phyloP scores from a whole-genome alignment of 2,888 invertebrate species.

The Pheosia tremula region DNA sequence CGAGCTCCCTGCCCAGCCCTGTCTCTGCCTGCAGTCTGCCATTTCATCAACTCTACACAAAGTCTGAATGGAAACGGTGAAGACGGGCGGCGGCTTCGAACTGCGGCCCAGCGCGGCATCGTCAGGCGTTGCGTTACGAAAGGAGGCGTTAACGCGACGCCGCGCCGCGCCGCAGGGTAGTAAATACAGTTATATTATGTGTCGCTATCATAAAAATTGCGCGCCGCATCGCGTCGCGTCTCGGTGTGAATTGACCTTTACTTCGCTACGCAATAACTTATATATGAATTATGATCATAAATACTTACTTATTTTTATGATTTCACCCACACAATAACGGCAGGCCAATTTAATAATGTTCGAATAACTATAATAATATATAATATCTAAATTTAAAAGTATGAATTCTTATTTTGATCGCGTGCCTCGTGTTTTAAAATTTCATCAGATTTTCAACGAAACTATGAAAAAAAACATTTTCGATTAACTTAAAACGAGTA shows the following conservation, averaged over 20 bases:
- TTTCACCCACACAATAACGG: neutral
- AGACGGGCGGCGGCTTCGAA: too few species aligned
- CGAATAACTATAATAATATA: neutral
- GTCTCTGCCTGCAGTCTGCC: too few species aligned
- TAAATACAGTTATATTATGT: too few species aligned
- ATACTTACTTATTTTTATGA: neutral
- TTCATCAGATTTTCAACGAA: neutral
- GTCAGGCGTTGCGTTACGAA: too few species aligned
- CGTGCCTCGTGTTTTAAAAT: neutral
- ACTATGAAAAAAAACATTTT: conserved; percentile 2
- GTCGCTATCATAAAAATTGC: too few species aligned
- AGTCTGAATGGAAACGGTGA: too few species aligned
- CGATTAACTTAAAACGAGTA: conserved; percentile 5
- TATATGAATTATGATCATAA: neutral
- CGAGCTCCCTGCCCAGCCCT: too few species aligned
- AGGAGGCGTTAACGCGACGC: too few species aligned
- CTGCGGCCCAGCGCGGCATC: too few species aligned
- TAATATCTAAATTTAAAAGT: neutral
- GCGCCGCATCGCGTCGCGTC: too few species aligned
- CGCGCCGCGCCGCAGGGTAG: too few species aligned
- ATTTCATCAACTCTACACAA: too few species aligned
- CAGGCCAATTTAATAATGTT: neutral
- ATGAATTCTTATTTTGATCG: neutral
- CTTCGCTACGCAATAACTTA: neutral
- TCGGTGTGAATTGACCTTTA: neutral